Base-by-base conservation (phyloP, 2,888 invertebrate genomes). In the Drosophila antonietae region DNA sequence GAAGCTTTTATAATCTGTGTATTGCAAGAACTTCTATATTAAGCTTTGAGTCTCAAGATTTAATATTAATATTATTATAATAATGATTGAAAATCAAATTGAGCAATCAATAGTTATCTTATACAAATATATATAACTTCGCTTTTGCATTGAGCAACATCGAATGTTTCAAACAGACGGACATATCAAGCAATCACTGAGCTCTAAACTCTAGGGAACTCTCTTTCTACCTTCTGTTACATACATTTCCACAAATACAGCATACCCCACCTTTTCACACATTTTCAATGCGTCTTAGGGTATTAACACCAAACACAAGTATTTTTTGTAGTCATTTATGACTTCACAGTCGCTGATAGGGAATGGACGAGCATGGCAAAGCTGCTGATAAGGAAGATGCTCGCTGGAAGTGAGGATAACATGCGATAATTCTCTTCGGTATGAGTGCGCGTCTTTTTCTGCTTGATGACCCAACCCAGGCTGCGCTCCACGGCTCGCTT, bases 401-500 rank as follows among this genome's bases (percentile, higher is more conserved):
- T 95, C 7, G 95, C 95, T 28, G 97, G 97, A 83, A 97, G 95
- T 49, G 97, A 97, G 5, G 96, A 95, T 71, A 97, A 93, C 67
- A 97, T 94, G 73, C 95, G 94, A 93, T 96, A 97, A 83, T 96
- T 94, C 91, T 97, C 96, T 91, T 97, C 97, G 95, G 97, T 97
- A 96, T 97, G 96, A 51, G 94, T 94, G 81, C 94, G 93, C 10
- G 96, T 95, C 92, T 95, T 96, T 91, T 96, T 96, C 7, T 95
- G 94, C 2, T 95, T 94, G 0, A 95, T 94, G 23, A 96, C 96
- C 98, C 98, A 98, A 72, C 97, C 97, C 82, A 98, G 94, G 43
- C 97, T 97, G 37, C 98, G 95, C 89, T 97, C 96, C 2, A 99
- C 98, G 0, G 98, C 98, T 95, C 97, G 97, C 93, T 98, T 98